Evolutionary conservation across 2,888 invertebrate genomes (phyloP).

Genomic region (Trichogramma evanescens): DNA sequence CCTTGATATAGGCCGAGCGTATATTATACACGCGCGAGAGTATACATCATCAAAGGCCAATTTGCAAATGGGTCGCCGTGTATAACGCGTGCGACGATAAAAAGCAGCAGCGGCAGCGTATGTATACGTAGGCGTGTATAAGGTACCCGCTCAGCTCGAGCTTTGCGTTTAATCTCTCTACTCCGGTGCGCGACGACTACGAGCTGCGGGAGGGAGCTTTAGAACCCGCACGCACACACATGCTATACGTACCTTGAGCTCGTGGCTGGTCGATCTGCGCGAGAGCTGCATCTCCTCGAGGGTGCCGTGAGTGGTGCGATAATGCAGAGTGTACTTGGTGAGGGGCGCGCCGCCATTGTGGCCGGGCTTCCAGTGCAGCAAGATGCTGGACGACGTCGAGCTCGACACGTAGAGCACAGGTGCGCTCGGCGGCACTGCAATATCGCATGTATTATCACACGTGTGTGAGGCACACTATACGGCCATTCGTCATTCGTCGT

Average conservation of each 20-base stretch:
- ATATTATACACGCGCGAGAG: too few relatives aligned
- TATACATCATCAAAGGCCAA: too few relatives aligned
- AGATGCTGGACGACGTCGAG: slow-evolving; percentile 67
- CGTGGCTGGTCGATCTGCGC: slow-evolving; percentile 61
- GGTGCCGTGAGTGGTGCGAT: slow-evolving; percentile 59
- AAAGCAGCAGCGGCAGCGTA: too few relatives aligned
- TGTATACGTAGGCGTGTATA: too few relatives aligned
- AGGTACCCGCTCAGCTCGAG: too few relatives aligned
- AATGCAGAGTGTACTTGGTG: slow-evolving; percentile 62
- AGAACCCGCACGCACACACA: too few relatives aligned
- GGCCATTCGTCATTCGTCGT: neutral
- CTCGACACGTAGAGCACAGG: slow-evolving; percentile 69
- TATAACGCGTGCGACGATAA: too few relatives aligned
- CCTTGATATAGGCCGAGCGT: too few relatives aligned
- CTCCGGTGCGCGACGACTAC: too few relatives aligned
- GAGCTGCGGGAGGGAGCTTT: too few relatives aligned
- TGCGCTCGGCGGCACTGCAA: slow-evolving; percentile 63
- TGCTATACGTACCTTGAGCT: slow-evolving; percentile 54
- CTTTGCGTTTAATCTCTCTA: too few relatives aligned
- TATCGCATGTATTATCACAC: neutral
- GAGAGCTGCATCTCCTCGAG: slow-evolving; percentile 58
- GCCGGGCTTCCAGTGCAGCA: slow-evolving; percentile 69
- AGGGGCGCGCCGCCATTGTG: slow-evolving; percentile 64
- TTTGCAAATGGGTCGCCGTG: too few relatives aligned
- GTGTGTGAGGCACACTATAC: neutral